These are phyloP conservation scores for Synergus itoensis DNA, from an alignment of 2,888 invertebrate species.

Conservation along the genomic window DNA sequence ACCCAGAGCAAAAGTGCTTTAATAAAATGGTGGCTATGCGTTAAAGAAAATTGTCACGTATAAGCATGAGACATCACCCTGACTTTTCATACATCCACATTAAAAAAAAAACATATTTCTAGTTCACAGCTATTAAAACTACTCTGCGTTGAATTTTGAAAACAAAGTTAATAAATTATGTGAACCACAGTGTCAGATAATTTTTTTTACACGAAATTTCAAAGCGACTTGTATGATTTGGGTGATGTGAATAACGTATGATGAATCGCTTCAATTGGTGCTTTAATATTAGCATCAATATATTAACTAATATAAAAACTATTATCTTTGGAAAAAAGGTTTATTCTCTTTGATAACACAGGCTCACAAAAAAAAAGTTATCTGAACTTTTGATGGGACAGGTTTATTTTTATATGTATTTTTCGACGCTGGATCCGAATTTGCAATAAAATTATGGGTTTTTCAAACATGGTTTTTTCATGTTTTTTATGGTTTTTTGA, in stretches of 20 bases:
- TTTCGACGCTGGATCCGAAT: too few relatives aligned
- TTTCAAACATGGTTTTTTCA: too few relatives aligned
- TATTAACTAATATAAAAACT: neutral
- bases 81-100: neutral
- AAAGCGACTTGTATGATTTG: neutral
- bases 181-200: neutral
- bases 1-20: neutral
- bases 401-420: too few relatives aligned
- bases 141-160: neutral
- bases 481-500: too few relatives aligned
- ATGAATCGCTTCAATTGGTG: neutral
- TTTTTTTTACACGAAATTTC: neutral
- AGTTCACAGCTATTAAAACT: neutral
- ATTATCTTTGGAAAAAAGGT: neutral
- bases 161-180: neutral
- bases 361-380: too few relatives aligned
- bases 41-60: conserved; percentile 4
- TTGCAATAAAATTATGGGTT: too few relatives aligned
- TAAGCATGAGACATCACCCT: conserved; percentile 1
- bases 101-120: neutral
- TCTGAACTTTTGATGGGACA: too few relatives aligned
- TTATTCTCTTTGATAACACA: neutral
- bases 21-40: neutral
- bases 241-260: neutral
- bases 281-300: conserved; percentile 22